Base-by-base conservation (phyloP, 35 echinoderm and acorn worm genomes). In the Heliocidaris erythrogramma region DNA sequence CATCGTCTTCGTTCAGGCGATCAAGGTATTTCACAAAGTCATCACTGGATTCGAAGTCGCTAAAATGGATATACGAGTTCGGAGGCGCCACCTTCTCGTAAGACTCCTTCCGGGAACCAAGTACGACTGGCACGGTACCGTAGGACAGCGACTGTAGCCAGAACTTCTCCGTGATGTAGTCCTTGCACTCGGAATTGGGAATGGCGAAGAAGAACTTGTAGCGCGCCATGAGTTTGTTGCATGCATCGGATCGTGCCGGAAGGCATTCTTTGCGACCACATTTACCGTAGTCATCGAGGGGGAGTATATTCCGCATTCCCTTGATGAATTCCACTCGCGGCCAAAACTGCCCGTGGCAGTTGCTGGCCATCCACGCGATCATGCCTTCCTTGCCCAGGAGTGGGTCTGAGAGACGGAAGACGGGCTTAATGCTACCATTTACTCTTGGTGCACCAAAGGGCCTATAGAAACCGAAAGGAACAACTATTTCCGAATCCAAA, bases 131-230 rank as follows among this genome's bases (percentile, higher is more conserved):
- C 9, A 98, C 92, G 9, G 94, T 85, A 30, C 95, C 52, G 27
- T 98, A 30, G 30, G 94, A 18, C 8, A 98, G 90, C 30, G 97
- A 59, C 47, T 96, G 96, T 3, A 49, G 32, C 97, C 97, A 98
- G 30, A 96, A 94, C 60, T 96, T 98, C 49, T 98, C 97, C 47
- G 97, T 96, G 48, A 98, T 95, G 78, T 98, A 98, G n/a, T 98
- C 96, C 50, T 93, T 90, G 48, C 97, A 98, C 42, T 96, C 94
- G 8, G 94, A 71, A 94, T 96, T 98, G 50, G 96, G 94, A 56
- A 98, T 60, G 48, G 97, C 86, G 5, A 98, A 89, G 47, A 95
- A 96, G 53, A 98, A 98, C 88, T 98, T 98, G 59, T 98, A 96
- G 47, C 90, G 8, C 6, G 42, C 69, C 50, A 98, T 53, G 21